Evolutionary conservation across 2,113 vertebrate genomes (phyloP).

Genomic region (Thunnus maccoyii): DNA sequence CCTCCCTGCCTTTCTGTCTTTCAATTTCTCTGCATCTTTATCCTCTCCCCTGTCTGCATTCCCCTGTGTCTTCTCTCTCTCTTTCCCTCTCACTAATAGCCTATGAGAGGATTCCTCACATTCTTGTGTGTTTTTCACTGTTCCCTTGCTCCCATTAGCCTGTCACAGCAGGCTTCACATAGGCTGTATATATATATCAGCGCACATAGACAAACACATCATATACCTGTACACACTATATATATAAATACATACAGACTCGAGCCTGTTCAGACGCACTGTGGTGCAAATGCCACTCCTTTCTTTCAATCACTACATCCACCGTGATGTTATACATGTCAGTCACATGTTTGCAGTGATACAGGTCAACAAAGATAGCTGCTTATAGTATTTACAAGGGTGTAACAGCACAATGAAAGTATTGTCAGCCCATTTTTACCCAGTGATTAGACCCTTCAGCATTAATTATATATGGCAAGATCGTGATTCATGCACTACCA

Average conservation of each 20-base stretch:
- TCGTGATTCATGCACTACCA: conserved; percentile 7
- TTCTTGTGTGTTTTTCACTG: conserved; percentile 65
- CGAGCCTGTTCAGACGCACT: background rate
- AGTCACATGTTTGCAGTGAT: background rate
- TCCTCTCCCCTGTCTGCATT: conserved; percentile 33
- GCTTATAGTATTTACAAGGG: conserved; percentile 13
- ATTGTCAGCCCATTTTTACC: conserved; percentile 25
- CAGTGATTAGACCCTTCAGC: conserved; percentile 30
- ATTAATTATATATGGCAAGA: conserved; percentile 26
- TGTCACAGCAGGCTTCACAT: conserved; percentile 37
- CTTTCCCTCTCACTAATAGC: conserved; percentile 26
- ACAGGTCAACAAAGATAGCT: conserved; percentile 14
- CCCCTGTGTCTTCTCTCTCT: conserved; percentile 29
- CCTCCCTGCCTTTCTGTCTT: background rate
- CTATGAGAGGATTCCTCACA: conserved; percentile 65
- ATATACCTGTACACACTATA: background rate
- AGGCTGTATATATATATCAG: background rate
- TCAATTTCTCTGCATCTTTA: conserved; percentile 12
- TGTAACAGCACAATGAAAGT: conserved; percentile 1
- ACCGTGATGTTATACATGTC: background rate
- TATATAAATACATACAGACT: conserved; percentile 1
- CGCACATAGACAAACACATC: background rate
- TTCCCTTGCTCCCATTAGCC: conserved; percentile 25
- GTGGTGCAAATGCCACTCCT: background rate
- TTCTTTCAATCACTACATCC: conserved; percentile 10